Percentiles rank a stretch among this genome's conserved stretches.
phyloP scores from a whole-genome alignment of 2,113 vertebrate genomes.

The Dasypus novemcinctus region DNA sequence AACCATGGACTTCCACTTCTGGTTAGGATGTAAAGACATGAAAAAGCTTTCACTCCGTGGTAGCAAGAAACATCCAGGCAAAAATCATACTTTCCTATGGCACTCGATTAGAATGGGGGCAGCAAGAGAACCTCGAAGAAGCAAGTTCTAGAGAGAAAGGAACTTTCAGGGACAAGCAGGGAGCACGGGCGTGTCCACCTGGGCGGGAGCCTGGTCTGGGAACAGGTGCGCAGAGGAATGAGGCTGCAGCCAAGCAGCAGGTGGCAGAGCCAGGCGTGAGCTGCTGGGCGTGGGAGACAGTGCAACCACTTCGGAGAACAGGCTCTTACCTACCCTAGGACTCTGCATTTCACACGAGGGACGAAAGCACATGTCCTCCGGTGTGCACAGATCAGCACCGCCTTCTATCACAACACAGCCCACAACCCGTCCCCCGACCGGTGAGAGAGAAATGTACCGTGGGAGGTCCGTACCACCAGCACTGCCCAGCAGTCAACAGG shows the following conservation, averaged over 20 bases:
- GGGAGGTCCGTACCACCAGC: accelerated
- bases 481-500: background rate
- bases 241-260: background rate
- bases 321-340: background rate
- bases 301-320: accelerated
- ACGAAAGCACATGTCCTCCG: background rate
- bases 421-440: background rate
- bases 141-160: background rate
- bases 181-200: accelerated
- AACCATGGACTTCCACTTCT: background rate
- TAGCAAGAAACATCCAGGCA: background rate
- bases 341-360: background rate
- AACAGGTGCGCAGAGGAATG: background rate
- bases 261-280: background rate
- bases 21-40: background rate
- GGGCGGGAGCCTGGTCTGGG: accelerated
- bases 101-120: background rate
- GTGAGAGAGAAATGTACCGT: background rate
- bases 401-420: too few species aligned
- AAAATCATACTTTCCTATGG: background rate
- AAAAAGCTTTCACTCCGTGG: background rate
- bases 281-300: too few species aligned
- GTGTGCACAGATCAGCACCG: background rate
- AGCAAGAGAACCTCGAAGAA: background rate
- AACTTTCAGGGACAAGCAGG: background rate